Conservation (phyloP, 2,888 invertebrate genomes). For the Dolichopus griseipennis region DNA sequence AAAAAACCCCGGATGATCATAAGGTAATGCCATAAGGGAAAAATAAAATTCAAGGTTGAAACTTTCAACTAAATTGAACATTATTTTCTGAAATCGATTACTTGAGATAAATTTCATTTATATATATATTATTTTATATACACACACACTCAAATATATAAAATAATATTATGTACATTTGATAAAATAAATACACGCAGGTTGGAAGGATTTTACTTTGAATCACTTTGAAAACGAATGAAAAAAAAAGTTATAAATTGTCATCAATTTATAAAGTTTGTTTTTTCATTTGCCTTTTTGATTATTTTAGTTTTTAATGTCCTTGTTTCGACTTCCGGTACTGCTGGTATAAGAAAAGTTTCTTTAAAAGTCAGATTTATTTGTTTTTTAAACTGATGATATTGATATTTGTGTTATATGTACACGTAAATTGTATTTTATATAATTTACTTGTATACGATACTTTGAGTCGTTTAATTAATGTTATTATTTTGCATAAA, state of each 20-base stretch:
- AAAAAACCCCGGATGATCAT: neutral
- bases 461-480: too few relatives aligned
- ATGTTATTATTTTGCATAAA: too few relatives aligned
- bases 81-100: slow-evolving; percentile 6
- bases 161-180: neutral
- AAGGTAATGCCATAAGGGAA: neutral
- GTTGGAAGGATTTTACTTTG: neutral
- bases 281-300: neutral
- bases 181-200: neutral
- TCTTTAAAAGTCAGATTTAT: neutral
- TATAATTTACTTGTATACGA: too few relatives aligned
- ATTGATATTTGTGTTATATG: neutral
- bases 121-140: neutral
- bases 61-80: slow-evolving; percentile 2
- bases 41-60: slow-evolving; percentile 2
- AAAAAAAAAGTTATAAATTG: neutral
- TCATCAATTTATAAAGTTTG: neutral
- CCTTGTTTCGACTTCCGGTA: too few relatives aligned
- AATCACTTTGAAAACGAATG: neutral
- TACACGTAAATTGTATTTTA: too few relatives aligned
- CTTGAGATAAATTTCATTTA: neutral
- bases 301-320: neutral
- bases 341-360: neutral
- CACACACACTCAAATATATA: too few relatives aligned
- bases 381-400: neutral